Percentiles rank a stretch among this genome's conserved stretches.
Conservation (phyloP, 2,888 invertebrate genomes). For the Parasteatoda lunata region DNA sequence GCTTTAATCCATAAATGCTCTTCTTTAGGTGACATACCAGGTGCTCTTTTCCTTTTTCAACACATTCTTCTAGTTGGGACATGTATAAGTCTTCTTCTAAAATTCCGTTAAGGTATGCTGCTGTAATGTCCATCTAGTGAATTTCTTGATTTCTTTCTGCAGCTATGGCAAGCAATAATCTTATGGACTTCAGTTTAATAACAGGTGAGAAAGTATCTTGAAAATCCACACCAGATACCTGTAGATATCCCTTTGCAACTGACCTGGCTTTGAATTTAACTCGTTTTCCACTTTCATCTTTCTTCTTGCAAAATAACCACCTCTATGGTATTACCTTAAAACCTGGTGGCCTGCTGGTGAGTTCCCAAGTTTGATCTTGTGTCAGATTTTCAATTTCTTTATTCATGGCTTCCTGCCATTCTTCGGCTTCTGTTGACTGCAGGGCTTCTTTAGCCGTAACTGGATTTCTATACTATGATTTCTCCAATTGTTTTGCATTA, state of each 20-base stretch:
- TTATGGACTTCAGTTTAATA: constrained; percentile 43
- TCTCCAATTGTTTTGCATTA: neutral
- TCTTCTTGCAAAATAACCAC: constrained; percentile 24
- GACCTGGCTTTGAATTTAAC: constrained; percentile 70
- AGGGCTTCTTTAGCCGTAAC: constrained; percentile 32
- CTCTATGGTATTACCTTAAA: constrained; percentile 3
- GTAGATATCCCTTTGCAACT: constrained; percentile 26
- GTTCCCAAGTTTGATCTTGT: constrained; percentile 17
- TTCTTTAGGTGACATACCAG: constrained; percentile 21
- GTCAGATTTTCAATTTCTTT: constrained; percentile 28
- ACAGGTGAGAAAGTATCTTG: constrained; percentile 64
- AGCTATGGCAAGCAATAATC: constrained; percentile 11
- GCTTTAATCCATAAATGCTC: constrained; percentile 38
- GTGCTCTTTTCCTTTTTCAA: constrained; percentile 15
- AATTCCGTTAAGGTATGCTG: constrained; percentile 45
- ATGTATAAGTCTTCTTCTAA: constrained; percentile 48
- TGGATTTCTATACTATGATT: neutral
- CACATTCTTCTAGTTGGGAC: constrained; percentile 25
- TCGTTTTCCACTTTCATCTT: constrained; percentile 29
- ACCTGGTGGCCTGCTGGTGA: constrained; percentile 13
- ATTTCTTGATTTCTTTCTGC: constrained; percentile 11
- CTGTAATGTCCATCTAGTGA: constrained; percentile 53
- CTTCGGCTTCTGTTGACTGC: neutral
- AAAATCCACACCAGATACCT: constrained; percentile 45
- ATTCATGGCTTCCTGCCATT: constrained; percentile 29